phyloP scores from a whole-genome alignment of 2,113 vertebrate species.

The Sula dactylatra region DNA sequence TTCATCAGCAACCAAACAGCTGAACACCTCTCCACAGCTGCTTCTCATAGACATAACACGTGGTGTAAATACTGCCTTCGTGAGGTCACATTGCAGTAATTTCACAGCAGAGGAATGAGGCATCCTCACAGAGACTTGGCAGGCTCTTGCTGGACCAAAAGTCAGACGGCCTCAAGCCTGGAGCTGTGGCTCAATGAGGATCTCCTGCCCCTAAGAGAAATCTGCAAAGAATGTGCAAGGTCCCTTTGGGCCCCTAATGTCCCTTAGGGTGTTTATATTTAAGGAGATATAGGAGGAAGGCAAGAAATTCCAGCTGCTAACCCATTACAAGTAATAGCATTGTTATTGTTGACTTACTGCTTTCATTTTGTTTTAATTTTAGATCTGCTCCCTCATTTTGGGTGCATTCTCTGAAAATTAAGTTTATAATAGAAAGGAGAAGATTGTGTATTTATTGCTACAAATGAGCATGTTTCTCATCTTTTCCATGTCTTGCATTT shows the following conservation, averaged over 20 bases:
- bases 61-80: neutral
- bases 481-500: neutral
- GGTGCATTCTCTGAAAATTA: fast-evolving
- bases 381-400: neutral
- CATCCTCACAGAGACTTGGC: neutral
- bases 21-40: neutral
- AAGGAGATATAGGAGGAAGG: neutral
- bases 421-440: neutral
- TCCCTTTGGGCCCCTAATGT: neutral
- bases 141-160: neutral
- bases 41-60: neutral
- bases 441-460: neutral
- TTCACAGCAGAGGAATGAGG: neutral
- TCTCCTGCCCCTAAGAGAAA: neutral
- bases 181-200: fast-evolving
- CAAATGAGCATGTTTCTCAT: neutral
- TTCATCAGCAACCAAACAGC: fast-evolving
- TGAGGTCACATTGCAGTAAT: neutral
- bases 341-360: neutral
- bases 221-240: fast-evolving
- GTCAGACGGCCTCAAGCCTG: neutral
- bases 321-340: neutral
- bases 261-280: neutral
- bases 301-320: neutral
- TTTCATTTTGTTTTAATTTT: neutral